Evolutionary conservation across 2,888 invertebrate genomes (phyloP), one percentile per base, ranked within the genome.

Genomic region (Shargacucullia verbasci): DNA sequence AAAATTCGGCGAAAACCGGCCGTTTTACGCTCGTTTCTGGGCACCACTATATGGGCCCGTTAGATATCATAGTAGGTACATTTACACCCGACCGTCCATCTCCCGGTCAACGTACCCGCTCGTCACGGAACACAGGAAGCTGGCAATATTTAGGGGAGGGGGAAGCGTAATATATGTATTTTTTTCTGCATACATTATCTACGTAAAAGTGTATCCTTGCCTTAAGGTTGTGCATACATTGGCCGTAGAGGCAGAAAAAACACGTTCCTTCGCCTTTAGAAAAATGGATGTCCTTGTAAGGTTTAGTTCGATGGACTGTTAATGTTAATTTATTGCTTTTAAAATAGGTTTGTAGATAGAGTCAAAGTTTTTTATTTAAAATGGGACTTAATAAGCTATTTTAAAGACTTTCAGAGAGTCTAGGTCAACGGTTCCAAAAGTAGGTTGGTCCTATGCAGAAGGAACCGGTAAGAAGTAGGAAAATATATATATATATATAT

Each of bases 41-140:
- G 44, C 66, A 27, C 20, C 25, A 27, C 9, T 12, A 48, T 35
- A 52, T 39, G 46, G 56, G 50, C 54, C 74, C 79, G 80, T 78
- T 80, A 79, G 63, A 63, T 74, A 76, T 80, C 75, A 20, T 20
- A 76, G 67, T 67, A 29, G 71, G 79, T 63, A 55, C 48, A 57
- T 59, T 47, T 55, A 70, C 61, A 64, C 73, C 80, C 74, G 72
- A 55, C 59, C 49, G 46, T 61, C 57, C 54, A 65, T 67, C 57
- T 67, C 57, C 59, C 67, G 65, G 82, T 83, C 83, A 80, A 70
- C 64, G 83, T 71, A 75, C 81, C 44, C 62, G 34, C 63, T 60
- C 54, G 65, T 70, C 48, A 58, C 49, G 68, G 75, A 74, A 80
- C 76, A 69, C 73, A 76, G 81, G 80, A 82, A 78, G 34, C 56